A percentile compares a stretch with the other conserved stretches of the same genome.
Evolutionary conservation across 2,888 invertebrate species (phyloP).

Genomic region (Muscina levida): DNA sequence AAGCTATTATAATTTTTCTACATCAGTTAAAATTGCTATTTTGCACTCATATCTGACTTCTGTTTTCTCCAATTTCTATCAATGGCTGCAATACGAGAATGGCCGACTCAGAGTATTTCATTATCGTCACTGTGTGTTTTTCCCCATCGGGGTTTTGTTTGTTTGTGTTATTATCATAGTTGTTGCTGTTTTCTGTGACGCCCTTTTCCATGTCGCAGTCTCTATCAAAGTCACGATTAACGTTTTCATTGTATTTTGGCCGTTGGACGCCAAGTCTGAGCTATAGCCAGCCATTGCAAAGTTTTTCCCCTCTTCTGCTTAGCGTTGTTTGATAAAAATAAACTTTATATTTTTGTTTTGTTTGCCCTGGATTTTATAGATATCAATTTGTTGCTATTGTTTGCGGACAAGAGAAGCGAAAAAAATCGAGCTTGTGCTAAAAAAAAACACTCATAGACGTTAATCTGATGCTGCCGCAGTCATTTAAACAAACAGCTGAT

Average conservation of each 20-base stretch:
- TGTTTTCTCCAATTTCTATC: not conserved
- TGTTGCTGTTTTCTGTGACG: slow-evolving; percentile 2
- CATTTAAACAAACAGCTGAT: slow-evolving; percentile 13
- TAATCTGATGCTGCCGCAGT: not conserved
- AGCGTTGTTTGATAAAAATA: slow-evolving; percentile 18
- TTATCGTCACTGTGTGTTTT: not conserved
- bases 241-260: not conserved
- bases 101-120: not conserved
- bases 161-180: too few species aligned
- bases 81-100: not conserved
- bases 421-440: not conserved
- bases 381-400: slow-evolving; percentile 3
- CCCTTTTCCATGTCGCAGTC: slow-evolving; percentile 15
- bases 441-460: slow-evolving; percentile 20
- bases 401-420: not conserved
- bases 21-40: too few species aligned
- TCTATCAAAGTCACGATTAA: not conserved
- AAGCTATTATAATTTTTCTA: too few species aligned
- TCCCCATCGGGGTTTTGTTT: too few species aligned
- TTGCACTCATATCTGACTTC: too few species aligned
- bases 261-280: not conserved
- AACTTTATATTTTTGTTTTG: too few species aligned
- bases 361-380: slow-evolving; percentile 18
- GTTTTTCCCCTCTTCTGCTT: not conserved
- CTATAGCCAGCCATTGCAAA: not conserved